phyloP scores from a whole-genome alignment of 1,140 invertebrate species.

The Vollenhovia emeryi region DNA sequence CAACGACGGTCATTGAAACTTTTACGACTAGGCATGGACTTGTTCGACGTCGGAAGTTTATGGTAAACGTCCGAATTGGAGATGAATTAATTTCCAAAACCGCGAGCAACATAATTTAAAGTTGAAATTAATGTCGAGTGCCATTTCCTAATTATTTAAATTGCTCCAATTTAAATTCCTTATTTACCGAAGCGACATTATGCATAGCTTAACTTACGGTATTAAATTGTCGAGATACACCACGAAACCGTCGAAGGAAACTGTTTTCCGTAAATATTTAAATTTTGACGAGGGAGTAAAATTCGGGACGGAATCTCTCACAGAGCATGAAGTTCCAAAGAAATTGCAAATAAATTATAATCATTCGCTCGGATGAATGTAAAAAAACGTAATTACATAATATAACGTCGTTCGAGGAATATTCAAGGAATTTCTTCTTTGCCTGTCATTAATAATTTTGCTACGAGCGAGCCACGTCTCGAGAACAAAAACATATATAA shows the following conservation, averaged over 20 bases:
- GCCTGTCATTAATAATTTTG: neutral
- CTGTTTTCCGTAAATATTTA: neutral
- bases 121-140: constrained; percentile 14
- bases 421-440: neutral
- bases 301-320: neutral
- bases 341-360: neutral
- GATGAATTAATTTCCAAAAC: constrained; percentile 4
- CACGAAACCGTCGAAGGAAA: neutral
- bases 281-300: neutral
- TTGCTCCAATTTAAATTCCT: neutral
- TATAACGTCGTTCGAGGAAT: neutral
- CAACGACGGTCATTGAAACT: neutral
- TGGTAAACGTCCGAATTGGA: neutral
- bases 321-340: neutral
- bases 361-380: neutral
- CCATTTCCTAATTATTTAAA: constrained; percentile 10
- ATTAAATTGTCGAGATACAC: neutral
- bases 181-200: neutral
- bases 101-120: neutral
- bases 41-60: neutral
- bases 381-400: neutral
- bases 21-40: neutral
- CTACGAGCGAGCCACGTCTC: neutral
- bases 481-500: neutral
- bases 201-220: neutral